Conservation (phyloP, 2,888 invertebrate genomes). For the Noctua janthe region DNA sequence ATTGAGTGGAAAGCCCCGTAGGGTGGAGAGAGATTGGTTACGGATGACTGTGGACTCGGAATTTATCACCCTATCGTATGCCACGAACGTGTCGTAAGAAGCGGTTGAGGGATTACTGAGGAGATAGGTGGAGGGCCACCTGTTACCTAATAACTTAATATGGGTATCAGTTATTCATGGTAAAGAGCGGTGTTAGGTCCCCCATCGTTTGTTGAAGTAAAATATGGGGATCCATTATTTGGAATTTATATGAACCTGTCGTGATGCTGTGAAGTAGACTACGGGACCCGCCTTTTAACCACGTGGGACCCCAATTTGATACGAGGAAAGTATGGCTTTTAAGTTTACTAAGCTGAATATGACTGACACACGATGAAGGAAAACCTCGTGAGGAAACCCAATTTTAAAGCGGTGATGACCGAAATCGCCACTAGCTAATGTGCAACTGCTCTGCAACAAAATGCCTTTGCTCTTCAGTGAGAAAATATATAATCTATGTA, state of each 20-base stretch:
- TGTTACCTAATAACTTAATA: conserved; percentile 50
- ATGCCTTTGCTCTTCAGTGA: background rate
- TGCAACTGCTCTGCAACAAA: background rate
- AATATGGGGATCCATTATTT: conserved; percentile 3
- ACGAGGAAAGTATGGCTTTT: background rate
- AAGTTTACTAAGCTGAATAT: background rate
- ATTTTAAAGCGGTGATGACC: background rate
- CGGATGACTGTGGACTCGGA: conserved; percentile 15
- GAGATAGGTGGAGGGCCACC: conserved; percentile 37
- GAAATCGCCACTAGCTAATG: background rate
- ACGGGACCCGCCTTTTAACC: background rate
- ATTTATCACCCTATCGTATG: conserved; percentile 49
- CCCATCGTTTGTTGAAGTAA: background rate
- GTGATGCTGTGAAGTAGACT: background rate
- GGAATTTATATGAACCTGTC: conserved; percentile 15
- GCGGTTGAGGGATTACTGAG: conserved; percentile 38
- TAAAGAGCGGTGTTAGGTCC: background rate
- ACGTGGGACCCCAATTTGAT: background rate
- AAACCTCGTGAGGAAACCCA: background rate
- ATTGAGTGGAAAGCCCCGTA: conserved; percentile 8
- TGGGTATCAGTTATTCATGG: conserved; percentile 35
- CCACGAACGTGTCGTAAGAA: conserved; percentile 38
- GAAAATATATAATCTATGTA: conserved; percentile 2
- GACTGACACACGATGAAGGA: background rate
- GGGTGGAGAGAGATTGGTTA: conserved; percentile 29